These are phyloP conservation scores for Tetragonisca angustula DNA, from an alignment of 2,888 invertebrate genomes.

Conservation along the genomic window DNA sequence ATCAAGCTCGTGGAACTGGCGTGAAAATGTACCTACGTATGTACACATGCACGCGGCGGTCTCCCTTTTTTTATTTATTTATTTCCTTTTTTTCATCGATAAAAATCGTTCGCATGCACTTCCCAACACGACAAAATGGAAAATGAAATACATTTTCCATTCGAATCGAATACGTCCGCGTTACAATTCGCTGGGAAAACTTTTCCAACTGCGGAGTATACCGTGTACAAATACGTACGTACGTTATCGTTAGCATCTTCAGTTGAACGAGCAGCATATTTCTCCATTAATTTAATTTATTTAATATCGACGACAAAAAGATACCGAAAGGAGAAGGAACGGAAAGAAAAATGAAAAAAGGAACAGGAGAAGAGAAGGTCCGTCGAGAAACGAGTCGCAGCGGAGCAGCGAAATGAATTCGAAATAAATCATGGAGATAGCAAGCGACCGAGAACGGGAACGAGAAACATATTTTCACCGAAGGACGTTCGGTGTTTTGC, in stretches of 20 bases:
- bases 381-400: not conserved
- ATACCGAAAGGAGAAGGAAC: too few species aligned
- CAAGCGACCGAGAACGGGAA: not conserved
- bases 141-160: constrained; percentile 14
- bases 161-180: not conserved
- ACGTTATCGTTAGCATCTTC: not conserved
- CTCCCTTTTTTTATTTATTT: too few species aligned
- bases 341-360: not conserved
- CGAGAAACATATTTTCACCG: not conserved
- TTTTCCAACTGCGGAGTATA: not conserved
- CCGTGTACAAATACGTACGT: not conserved
- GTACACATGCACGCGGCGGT: not conserved
- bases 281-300: not conserved
- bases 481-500: constrained; percentile 23
- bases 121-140: constrained; percentile 3
- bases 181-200: not conserved
- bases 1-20: constrained; percentile 52
- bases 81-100: not conserved
- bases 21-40: not conserved
- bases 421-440: constrained; percentile 5
- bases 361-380: not conserved
- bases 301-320: not conserved
- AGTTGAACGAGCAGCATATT: not conserved
- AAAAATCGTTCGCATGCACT: constrained; percentile 5
- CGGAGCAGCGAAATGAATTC: not conserved